These are phyloP conservation scores for Drosophila ambigua DNA, from an alignment of 1,140 invertebrate genomes.

Conservation along the genomic window DNA sequence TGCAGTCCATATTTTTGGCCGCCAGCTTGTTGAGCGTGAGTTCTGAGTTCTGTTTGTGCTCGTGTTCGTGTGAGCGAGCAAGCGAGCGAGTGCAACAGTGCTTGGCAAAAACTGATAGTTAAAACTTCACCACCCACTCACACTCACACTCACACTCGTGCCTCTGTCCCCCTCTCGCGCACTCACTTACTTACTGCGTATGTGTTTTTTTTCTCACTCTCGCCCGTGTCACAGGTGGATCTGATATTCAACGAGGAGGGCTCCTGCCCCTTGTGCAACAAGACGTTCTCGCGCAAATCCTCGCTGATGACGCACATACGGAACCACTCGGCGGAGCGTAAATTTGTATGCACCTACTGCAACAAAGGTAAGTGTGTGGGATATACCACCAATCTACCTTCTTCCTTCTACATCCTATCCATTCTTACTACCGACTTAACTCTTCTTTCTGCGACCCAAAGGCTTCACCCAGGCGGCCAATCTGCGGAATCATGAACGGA, in stretches of 20 bases:
- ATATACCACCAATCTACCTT: not conserved
- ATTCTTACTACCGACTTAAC: not conserved
- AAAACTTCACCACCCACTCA: not conserved
- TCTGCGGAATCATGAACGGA: constrained; percentile 86
- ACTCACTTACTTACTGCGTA: too few species aligned
- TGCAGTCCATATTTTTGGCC: constrained; percentile 61
- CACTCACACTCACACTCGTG: not conserved
- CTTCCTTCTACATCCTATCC: not conserved
- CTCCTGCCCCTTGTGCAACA: constrained; percentile 85
- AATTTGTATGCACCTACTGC: constrained; percentile 86
- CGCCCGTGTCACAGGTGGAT: constrained; percentile 67
- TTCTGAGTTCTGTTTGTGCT: constrained; percentile 5
- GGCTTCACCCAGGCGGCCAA: constrained; percentile 87
- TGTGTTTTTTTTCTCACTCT: not conserved
- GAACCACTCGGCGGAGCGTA: constrained; percentile 86
- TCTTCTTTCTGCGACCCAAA: constrained; percentile 49
- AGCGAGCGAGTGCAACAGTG: constrained; percentile 15
- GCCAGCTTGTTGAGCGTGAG: constrained; percentile 77
- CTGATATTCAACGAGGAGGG: constrained; percentile 84
- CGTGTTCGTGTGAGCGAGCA: constrained; percentile 8
- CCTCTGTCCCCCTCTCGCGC: not conserved
- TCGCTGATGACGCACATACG: constrained; percentile 86
- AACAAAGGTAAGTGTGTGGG: constrained; percentile 85
- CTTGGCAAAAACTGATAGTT: constrained; percentile 21
- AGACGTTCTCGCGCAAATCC: constrained; percentile 86